Conservation (phyloP, 1,140 invertebrate genomes). For the Achroia grisella region DNA sequence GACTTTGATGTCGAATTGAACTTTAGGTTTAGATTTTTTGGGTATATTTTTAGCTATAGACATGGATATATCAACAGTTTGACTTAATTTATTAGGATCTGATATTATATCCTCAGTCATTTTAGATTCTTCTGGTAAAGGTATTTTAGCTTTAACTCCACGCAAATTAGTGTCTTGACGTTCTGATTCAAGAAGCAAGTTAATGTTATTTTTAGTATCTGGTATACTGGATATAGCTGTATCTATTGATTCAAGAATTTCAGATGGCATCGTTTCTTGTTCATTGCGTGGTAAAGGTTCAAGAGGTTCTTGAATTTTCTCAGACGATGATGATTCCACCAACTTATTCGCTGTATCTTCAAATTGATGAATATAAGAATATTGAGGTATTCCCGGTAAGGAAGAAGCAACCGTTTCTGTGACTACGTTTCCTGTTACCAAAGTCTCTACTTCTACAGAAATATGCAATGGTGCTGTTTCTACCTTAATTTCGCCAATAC, state of each 20-base stretch:
- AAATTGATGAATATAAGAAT: slow-evolving; percentile 38
- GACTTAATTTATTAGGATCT: slow-evolving; percentile 10
- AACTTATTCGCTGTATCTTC: slow-evolving; percentile 8
- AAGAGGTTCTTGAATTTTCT: slow-evolving; percentile 19
- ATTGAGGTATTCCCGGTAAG: slow-evolving; percentile 18
- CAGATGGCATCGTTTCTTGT: slow-evolving; percentile 8
- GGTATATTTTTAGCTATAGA: slow-evolving; percentile 34
- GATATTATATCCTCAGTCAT: not conserved
- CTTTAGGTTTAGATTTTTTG: slow-evolving; percentile 32
- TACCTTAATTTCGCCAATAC: not conserved
- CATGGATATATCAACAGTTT: slow-evolving; percentile 49
- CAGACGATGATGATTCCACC: slow-evolving; percentile 16
- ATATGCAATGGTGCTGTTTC: not conserved
- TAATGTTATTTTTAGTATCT: slow-evolving; percentile 25
- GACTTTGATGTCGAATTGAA: slow-evolving; percentile 43
- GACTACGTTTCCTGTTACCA: slow-evolving; percentile 21
- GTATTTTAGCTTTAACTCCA: slow-evolving; percentile 9
- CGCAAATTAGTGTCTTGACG: slow-evolving; percentile 28
- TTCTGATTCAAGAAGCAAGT: slow-evolving; percentile 41
- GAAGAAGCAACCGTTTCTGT: slow-evolving; percentile 20
- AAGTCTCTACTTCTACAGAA: slow-evolving; percentile 26
- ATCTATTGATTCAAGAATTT: not conserved
- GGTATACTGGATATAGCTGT: slow-evolving; percentile 1
- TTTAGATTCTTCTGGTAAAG: not conserved
- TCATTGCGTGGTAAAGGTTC: slow-evolving; percentile 9